Evolutionary conservation across 2,888 invertebrate genomes (phyloP).

Genomic region (Ennomos erosarius): DNA sequence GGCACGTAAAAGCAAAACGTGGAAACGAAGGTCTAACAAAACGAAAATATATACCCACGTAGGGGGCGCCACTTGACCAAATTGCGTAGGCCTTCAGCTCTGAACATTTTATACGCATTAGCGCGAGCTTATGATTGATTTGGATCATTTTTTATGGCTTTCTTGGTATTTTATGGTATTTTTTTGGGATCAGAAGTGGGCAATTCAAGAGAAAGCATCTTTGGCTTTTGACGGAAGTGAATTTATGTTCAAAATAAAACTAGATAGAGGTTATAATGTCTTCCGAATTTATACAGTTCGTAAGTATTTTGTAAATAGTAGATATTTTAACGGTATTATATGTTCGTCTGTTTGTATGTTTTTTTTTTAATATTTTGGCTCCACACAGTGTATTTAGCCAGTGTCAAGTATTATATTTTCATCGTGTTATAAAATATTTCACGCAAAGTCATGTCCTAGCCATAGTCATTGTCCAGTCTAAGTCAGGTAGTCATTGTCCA

Average conservation of each 20-base stretch:
- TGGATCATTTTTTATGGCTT: constrained; percentile 34
- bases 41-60: constrained; percentile 47
- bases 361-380: too few species aligned
- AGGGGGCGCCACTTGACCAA: constrained; percentile 36
- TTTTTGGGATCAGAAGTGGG: constrained; percentile 21
- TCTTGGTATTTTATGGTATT: constrained; percentile 18
- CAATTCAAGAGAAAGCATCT: constrained; percentile 6
- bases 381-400: too few species aligned
- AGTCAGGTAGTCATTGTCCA: too few species aligned
- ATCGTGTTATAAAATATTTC: too few species aligned
- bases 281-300: too few species aligned
- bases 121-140: constrained; percentile 40
- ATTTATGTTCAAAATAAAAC: neutral
- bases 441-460: too few species aligned
- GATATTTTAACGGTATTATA: too few species aligned
- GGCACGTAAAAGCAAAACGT: constrained; percentile 43
- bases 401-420: too few species aligned
- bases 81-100: constrained; percentile 29
- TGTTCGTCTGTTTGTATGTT: too few species aligned
- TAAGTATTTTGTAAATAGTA: too few species aligned
- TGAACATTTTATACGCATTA: constrained; percentile 37
- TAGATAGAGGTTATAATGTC: too few species aligned
- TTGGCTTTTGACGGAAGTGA: constrained; percentile 4
- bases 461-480: too few species aligned
- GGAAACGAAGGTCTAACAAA: constrained; percentile 40